Conservation (phyloP, 1,140 invertebrate genomes). For the Heliconius melpomene region DNA sequence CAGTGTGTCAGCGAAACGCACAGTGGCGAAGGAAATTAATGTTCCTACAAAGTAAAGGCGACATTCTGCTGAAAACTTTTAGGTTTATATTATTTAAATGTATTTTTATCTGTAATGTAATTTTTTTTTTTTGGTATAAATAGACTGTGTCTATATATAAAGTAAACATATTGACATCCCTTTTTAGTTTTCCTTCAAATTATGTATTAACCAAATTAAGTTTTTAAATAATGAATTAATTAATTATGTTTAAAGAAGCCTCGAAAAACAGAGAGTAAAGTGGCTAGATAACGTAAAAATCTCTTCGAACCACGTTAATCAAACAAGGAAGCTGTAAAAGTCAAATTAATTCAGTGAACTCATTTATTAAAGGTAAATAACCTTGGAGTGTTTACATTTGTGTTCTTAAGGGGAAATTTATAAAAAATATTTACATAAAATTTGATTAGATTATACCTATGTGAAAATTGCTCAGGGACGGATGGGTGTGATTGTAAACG, state of each 20-base stretch:
- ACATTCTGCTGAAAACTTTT: slow-evolving; percentile 12
- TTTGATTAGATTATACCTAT: background rate
- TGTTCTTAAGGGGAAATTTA: background rate
- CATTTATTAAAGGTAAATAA: background rate
- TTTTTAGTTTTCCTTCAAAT: too few relatives aligned
- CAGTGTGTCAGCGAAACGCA: slow-evolving; percentile 22
- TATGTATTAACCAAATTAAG: too few relatives aligned
- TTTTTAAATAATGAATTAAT: too few relatives aligned
- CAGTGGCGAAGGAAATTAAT: slow-evolving; percentile 19
- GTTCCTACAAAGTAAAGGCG: slow-evolving; percentile 3
- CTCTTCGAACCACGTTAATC: too few relatives aligned
- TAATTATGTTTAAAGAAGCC: too few relatives aligned
- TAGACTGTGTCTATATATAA: background rate
- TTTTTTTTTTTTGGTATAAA: too few relatives aligned
- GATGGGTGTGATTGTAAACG: too few relatives aligned
- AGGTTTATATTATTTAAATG: background rate
- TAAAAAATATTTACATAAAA: background rate
- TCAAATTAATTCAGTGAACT: background rate
- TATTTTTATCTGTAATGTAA: background rate
- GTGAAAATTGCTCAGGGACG: too few relatives aligned
- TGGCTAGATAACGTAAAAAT: background rate
- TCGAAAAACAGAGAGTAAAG: background rate
- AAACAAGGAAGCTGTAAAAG: background rate
- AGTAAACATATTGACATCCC: background rate
- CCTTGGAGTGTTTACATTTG: background rate